Conservation (phyloP, 2,113 vertebrate genomes). For the Microtus oregoni region DNA sequence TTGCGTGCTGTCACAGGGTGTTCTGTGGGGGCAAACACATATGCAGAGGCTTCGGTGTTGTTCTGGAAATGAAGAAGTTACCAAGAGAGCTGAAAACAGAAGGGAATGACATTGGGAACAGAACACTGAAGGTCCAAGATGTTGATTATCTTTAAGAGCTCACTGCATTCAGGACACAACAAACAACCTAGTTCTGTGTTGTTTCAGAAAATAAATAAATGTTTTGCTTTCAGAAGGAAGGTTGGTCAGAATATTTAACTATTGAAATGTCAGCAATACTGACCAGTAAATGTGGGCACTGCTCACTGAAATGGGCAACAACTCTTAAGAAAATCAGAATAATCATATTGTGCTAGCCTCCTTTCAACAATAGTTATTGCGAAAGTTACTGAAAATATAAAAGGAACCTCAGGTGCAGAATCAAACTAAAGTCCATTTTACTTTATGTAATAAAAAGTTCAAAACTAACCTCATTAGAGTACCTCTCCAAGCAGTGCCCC, state of each 20-base stretch:
- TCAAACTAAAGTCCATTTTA: neutral
- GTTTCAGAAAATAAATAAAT: neutral
- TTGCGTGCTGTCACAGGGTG: neutral
- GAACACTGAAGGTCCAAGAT: neutral
- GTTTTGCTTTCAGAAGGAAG: neutral
- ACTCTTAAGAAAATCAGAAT: neutral
- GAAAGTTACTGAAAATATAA: neutral
- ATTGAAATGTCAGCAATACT: neutral
- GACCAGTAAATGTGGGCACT: neutral
- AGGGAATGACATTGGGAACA: neutral
- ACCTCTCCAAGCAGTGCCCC: neutral
- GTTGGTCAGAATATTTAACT: neutral
- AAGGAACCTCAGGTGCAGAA: neutral
- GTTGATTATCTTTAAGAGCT: neutral
- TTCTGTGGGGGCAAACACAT: neutral
- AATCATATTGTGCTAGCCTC: neutral
- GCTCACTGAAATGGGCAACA: neutral
- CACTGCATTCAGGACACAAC: neutral
- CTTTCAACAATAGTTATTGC: neutral
- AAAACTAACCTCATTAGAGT: neutral
- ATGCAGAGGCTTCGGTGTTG: neutral
- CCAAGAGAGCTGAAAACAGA: constrained; percentile 45
- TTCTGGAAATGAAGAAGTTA: constrained; percentile 35
- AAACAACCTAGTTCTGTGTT: neutral
- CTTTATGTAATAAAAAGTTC: neutral